phyloP scores from a whole-genome alignment of 64 coral and sea anemone species.

The Actinia equina region DNA sequence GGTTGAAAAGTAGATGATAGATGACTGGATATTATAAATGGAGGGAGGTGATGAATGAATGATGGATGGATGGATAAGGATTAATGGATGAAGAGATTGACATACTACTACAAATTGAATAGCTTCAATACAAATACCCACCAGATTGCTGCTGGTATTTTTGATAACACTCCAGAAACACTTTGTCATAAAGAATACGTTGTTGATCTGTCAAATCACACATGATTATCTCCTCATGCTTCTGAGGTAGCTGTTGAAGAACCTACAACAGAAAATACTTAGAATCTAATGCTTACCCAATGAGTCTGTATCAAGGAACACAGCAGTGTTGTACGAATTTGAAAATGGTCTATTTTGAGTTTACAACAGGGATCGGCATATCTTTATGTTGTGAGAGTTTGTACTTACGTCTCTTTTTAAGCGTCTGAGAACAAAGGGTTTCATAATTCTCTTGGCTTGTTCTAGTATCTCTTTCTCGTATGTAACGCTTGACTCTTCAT shows the following conservation, averaged over 20 bases:
- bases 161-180: conserved; percentile 41
- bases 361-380: too few relatives aligned
- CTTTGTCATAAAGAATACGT: conserved; percentile 52
- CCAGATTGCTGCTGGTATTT: neutral
- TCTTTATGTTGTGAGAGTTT: too few relatives aligned
- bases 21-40: neutral
- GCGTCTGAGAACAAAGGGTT: conserved; percentile 92
- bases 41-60: too few relatives aligned
- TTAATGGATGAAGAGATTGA: too few relatives aligned
- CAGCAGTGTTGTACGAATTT: too few relatives aligned
- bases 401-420: conserved; percentile 96
- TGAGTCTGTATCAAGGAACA: too few relatives aligned
- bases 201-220: conserved; percentile 56
- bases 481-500: conserved; percentile 35
- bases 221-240: conserved; percentile 65
- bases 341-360: too few relatives aligned
- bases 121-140: neutral
- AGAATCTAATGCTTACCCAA: too few relatives aligned
- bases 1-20: neutral
- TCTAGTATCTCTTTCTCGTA: conserved; percentile 77
- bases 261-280: conserved; percentile 31
- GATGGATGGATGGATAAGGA: too few relatives aligned
- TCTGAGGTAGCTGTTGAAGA: conserved; percentile 71
- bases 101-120: neutral
- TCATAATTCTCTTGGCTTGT: conserved; percentile 92